Percentiles rank a stretch among this genome's conserved stretches.
These are phyloP conservation scores for Scomber japonicus DNA, from an alignment of 2,113 vertebrate genomes.

Conservation along the genomic window DNA sequence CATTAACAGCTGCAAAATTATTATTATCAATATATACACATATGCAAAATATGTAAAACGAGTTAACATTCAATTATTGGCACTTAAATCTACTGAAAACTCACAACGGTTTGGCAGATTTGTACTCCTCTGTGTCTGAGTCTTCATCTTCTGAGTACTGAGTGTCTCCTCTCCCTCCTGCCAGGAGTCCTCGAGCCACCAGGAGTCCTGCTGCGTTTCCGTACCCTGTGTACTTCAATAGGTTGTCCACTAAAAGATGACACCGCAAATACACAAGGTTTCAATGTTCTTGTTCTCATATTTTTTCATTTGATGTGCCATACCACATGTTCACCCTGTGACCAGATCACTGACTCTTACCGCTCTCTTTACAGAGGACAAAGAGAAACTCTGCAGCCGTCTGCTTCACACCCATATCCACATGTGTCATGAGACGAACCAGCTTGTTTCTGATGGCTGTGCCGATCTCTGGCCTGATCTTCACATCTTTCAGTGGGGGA, in stretches of 20 bases:
- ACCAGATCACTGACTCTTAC: constrained; percentile 75
- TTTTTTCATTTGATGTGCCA: background rate
- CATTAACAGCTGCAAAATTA: background rate
- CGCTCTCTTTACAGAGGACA: constrained; percentile 98
- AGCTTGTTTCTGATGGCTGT: constrained; percentile 94
- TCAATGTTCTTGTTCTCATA: too few relatives aligned
- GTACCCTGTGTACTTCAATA: constrained; percentile 98
- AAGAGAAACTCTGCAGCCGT: constrained; percentile 97
- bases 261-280: constrained; percentile 3
- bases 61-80: background rate
- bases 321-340: background rate
- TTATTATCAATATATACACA: background rate
- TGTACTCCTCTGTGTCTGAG: constrained; percentile 98
- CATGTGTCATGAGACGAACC: constrained; percentile 97
- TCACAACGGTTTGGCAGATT: constrained; percentile 92
- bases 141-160: constrained; percentile 98
- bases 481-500: constrained; percentile 94
- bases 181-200: constrained; percentile 92
- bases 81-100: constrained; percentile 34
- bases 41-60: background rate
- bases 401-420: constrained; percentile 97
- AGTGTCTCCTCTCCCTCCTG: constrained; percentile 94
- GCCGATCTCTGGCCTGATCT: constrained; percentile 94
- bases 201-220: constrained; percentile 96
- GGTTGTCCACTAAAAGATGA: constrained; percentile 89